A percentile compares a stretch with the other conserved stretches of the same genome.
Conservation (phyloP, 2,888 invertebrate species). For the Eubasilissa splendida region DNA sequence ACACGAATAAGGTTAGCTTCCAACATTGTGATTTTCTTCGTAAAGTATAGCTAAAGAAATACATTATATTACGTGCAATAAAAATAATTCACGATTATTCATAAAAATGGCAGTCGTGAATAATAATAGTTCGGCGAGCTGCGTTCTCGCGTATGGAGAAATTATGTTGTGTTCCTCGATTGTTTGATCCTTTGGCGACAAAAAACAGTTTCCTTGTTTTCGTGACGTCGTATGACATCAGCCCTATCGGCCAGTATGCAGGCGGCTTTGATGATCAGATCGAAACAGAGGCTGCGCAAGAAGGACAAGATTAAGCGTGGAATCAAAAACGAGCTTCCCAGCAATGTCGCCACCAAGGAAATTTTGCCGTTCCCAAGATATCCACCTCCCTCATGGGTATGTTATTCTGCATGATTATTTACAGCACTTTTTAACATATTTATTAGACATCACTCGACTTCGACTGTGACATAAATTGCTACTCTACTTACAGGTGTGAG, state of each 20-base stretch:
- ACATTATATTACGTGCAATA: background rate
- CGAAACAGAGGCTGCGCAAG: slow-evolving; percentile 89
- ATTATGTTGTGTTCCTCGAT: background rate
- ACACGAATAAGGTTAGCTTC: slow-evolving; percentile 11
- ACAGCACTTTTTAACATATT: slow-evolving; percentile 61
- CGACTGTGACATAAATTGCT: too few species aligned
- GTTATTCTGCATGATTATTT: slow-evolving; percentile 61
- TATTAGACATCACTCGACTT: too few species aligned
- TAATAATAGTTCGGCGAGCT: background rate
- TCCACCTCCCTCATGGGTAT: slow-evolving; percentile 86
- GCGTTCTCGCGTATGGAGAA: background rate
- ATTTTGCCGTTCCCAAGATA: slow-evolving; percentile 91
- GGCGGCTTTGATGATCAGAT: slow-evolving; percentile 93
- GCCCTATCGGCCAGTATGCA: slow-evolving; percentile 82
- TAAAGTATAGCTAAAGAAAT: slow-evolving; percentile 7
- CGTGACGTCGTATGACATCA: slow-evolving; percentile 5
- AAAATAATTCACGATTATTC: too few species aligned
- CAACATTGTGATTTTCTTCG: slow-evolving; percentile 30
- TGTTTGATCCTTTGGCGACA: slow-evolving; percentile 3
- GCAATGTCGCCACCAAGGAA: slow-evolving; percentile 89
- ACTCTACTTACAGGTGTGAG: too few species aligned
- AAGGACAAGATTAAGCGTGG: slow-evolving; percentile 84
- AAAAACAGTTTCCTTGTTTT: background rate
- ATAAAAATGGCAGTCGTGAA: too few species aligned
- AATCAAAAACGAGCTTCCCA: slow-evolving; percentile 84